These are phyloP conservation scores for Penaeus chinensis DNA, from an alignment of 1,140 invertebrate genomes.

Conservation along the genomic window DNA sequence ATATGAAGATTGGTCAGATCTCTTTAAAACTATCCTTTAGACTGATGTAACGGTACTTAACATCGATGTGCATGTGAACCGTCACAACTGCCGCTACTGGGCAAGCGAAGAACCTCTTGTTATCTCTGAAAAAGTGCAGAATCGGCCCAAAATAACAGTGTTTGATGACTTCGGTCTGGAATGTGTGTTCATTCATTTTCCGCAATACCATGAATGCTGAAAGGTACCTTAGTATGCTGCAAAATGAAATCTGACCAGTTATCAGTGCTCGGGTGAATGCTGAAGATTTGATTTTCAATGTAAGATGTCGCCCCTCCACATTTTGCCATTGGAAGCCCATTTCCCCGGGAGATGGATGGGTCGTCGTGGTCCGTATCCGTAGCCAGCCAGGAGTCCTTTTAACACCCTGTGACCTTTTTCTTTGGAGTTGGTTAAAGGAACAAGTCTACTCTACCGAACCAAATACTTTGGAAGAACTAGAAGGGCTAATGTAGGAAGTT, in stretches of 20 bases:
- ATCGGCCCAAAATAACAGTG: neutral
- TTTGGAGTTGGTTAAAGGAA: too few species aligned
- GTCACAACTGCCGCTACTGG: too few species aligned
- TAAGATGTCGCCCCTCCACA: neutral
- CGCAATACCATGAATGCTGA: constrained; percentile 9
- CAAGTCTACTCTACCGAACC: too few species aligned
- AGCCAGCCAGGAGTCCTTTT: neutral
- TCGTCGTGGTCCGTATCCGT: neutral
- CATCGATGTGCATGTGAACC: neutral
- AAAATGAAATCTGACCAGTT: neutral
- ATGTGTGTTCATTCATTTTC: neutral
- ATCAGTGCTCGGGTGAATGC: neutral
- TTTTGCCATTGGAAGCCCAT: neutral
- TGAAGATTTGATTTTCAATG: constrained; percentile 1
- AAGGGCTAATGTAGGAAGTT: too few species aligned
- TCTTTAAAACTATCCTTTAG: constrained; percentile 17
- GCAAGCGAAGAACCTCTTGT: too few species aligned
- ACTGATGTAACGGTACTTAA: neutral
- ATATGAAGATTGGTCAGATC: neutral
- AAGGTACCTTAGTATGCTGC: constrained; percentile 3
- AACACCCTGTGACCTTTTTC: too few species aligned
- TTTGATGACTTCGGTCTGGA: neutral
- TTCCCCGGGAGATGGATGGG: neutral
- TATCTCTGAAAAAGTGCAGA: neutral
- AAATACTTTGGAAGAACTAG: too few species aligned